Evolutionary conservation across 2,888 invertebrate genomes (phyloP).

Genomic region (Monoplex corrugatus): DNA sequence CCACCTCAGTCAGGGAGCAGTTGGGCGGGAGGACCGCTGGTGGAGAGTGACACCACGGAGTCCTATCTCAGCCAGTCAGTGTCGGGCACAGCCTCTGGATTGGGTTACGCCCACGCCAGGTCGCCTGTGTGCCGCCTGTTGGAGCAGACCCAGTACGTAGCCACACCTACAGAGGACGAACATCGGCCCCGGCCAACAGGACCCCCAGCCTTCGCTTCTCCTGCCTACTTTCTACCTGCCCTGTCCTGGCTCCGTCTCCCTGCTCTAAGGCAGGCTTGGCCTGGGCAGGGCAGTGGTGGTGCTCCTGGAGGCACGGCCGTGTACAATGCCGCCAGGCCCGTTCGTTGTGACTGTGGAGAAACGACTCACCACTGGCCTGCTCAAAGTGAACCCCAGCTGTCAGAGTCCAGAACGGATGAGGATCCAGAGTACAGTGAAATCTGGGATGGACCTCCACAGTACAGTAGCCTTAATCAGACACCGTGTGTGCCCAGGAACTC

Average conservation of each 20-base stretch:
- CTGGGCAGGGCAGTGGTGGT: neutral
- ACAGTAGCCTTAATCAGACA: neutral
- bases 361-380: slow-evolving; percentile 28
- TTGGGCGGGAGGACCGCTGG: slow-evolving; percentile 34
- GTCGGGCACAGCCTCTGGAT: neutral
- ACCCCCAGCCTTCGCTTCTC: slow-evolving; percentile 40
- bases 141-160: slow-evolving; percentile 46
- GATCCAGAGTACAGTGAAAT: slow-evolving; percentile 45
- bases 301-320: neutral
- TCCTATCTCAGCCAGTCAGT: slow-evolving; percentile 41
- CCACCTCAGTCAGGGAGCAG: slow-evolving; percentile 4
- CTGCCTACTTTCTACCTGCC: slow-evolving; percentile 47
- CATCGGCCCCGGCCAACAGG: slow-evolving; percentile 5
- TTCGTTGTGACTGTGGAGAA: neutral
- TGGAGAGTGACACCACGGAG: slow-evolving; percentile 30
- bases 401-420: neutral
- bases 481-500: neutral
- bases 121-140: slow-evolving; percentile 35
- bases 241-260: slow-evolving; percentile 47
- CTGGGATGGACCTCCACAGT: slow-evolving; percentile 37
- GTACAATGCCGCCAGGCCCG: slow-evolving; percentile 8
- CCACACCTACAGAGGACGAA: slow-evolving; percentile 36
- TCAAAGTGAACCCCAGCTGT: neutral
- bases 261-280: slow-evolving; percentile 36
- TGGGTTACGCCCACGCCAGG: slow-evolving; percentile 11